A percentile compares a stretch with the other conserved stretches of the same genome.
These are phyloP conservation scores for Sphaeramia orbicularis DNA, from an alignment of 2,797 vertebrate species.

Conservation along the genomic window DNA sequence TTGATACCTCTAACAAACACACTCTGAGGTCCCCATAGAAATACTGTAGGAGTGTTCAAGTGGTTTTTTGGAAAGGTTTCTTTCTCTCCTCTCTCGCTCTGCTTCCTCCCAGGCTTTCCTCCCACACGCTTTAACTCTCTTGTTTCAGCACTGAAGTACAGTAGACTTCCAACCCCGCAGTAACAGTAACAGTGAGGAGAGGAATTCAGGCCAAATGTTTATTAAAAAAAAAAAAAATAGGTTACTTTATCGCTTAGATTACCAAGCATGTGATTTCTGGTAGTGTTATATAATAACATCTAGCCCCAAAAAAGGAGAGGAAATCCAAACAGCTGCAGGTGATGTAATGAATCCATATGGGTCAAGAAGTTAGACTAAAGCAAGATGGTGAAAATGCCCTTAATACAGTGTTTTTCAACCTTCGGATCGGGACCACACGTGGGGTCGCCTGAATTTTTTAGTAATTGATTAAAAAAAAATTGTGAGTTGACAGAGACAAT, in stretches of 20 bases:
- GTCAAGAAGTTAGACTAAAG: background rate
- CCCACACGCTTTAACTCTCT: conserved; percentile 67
- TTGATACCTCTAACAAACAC: conserved; percentile 6
- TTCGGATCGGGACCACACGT: no score
- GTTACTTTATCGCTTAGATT: conserved; percentile 12
- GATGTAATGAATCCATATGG: background rate
- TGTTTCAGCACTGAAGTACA: conserved; percentile 62
- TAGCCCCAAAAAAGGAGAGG: conserved; percentile 2
- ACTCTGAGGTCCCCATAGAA: conserved; percentile 30
- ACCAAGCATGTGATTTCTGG: background rate
- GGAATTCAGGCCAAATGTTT: conserved; percentile 16
- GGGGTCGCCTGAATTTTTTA: no score
- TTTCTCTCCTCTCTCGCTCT: conserved; percentile 40
- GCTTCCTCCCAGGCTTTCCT: conserved; percentile 55
- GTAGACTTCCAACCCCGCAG: conserved; percentile 39
- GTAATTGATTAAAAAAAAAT: no score
- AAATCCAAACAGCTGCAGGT: conserved; percentile 28
- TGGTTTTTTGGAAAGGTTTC: conserved; percentile 58
- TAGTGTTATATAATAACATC: conserved; percentile 24
- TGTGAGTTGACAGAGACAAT: no score
- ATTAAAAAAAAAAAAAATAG: background rate
- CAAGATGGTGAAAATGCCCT: background rate
- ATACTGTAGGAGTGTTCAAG: conserved; percentile 49
- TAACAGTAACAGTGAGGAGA: conserved; percentile 22
- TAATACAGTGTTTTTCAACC: no score